Evolutionary conservation across 2,888 invertebrate species (phyloP).

Genomic region (Drosophila quasianomalipes): DNA sequence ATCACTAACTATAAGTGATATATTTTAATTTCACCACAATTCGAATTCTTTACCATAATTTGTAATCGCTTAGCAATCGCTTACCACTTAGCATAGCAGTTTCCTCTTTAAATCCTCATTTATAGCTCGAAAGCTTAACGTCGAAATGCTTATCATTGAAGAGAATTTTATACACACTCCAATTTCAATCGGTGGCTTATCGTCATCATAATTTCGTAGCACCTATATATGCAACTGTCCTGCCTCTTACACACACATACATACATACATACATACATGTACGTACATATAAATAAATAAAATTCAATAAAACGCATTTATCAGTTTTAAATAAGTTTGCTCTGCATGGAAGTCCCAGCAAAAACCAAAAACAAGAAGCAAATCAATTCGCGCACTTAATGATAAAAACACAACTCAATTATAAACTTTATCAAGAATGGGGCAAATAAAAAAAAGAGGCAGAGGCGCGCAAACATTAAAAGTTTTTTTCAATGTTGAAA

Average conservation of each 20-base stretch:
- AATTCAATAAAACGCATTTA: slow-evolving; percentile 64
- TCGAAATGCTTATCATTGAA: slow-evolving; percentile 23
- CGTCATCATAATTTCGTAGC: slow-evolving; percentile 32
- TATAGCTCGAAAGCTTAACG: slow-evolving; percentile 23
- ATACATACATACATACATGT: slow-evolving; percentile 2
- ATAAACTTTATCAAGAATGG: slow-evolving; percentile 70
- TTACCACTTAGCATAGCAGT: slow-evolving; percentile 44
- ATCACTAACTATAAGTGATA: neutral
- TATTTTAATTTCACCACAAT: slow-evolving; percentile 23
- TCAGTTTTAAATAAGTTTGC: slow-evolving; percentile 79
- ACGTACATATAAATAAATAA: slow-evolving; percentile 32
- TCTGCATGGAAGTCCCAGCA: slow-evolving; percentile 37
- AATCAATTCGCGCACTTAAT: slow-evolving; percentile 80
- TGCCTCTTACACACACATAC: neutral
- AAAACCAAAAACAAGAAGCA: slow-evolving; percentile 42
- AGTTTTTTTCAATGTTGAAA: slow-evolving; percentile 65
- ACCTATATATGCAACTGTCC: slow-evolving; percentile 9
- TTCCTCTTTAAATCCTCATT: slow-evolving; percentile 59
- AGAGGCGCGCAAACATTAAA: slow-evolving; percentile 47
- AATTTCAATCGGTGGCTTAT: slow-evolving; percentile 23
- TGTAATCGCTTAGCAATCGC: slow-evolving; percentile 59
- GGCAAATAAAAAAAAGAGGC: slow-evolving; percentile 3
- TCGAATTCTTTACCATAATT: slow-evolving; percentile 49
- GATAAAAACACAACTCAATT: slow-evolving; percentile 79
- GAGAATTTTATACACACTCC: slow-evolving; percentile 19